These are phyloP conservation scores for cattle (Bos taurus) DNA, from an alignment of 2,113 vertebrate genomes.

Conservation along the genomic window ARS-UCD2.0 NC_037339.1:56131501-56132000, in stretches of 20 bases:
- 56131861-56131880: background rate
- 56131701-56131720: background rate
- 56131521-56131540: background rate
- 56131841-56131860: background rate
- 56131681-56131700: background rate
- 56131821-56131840: background rate
- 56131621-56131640: too few species aligned
- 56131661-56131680: background rate
- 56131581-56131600: fast-evolving
- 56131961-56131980: background rate
- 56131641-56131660: background rate
- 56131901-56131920: background rate
- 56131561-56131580: background rate
- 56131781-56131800: background rate
- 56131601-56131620: too few species aligned
- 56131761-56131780: background rate
- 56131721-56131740: background rate
- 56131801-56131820: background rate
- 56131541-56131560: background rate
- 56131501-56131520: background rate
- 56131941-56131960: background rate
- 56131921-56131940: background rate
- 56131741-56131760: background rate
- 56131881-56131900: background rate
- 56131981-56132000: background rate